Percentiles rank a stretch among this genome's conserved stretches.
phyloP scores from a whole-genome alignment of 2,113 vertebrate genomes.

The Anolis sagrei region DNA sequence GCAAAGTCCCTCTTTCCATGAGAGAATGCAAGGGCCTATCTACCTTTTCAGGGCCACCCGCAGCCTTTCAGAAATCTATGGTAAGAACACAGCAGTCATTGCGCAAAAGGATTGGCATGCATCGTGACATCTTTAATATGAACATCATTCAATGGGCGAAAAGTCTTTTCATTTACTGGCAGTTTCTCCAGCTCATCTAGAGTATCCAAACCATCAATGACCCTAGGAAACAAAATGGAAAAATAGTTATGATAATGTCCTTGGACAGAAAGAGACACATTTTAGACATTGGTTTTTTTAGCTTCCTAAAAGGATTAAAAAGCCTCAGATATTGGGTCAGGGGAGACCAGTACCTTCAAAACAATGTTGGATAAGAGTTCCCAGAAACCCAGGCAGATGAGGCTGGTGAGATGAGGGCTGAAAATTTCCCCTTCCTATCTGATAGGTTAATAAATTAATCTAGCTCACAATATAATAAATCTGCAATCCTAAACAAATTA shows the following conservation, averaged over 20 bases:
- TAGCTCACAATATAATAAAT: not conserved
- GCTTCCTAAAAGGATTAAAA: not conserved
- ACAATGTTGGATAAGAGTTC: not conserved
- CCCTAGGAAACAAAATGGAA: slow-evolving; percentile 75
- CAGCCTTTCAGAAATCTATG: slow-evolving; percentile 21
- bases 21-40: slow-evolving; percentile 9
- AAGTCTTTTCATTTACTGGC: slow-evolving; percentile 95
- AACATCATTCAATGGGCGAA: slow-evolving; percentile 91
- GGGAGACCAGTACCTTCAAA: not conserved
- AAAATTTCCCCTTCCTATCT: not conserved
- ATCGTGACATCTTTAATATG: slow-evolving; percentile 93
- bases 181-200: slow-evolving; percentile 97
- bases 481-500: not conserved
- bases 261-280: slow-evolving; percentile 18
- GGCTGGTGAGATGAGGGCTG: too few species aligned
- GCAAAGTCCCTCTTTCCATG: slow-evolving; percentile 15
- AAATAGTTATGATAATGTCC: slow-evolving; percentile 21
- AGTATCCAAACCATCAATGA: slow-evolving; percentile 95
- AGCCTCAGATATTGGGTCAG: too few species aligned
- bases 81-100: slow-evolving; percentile 65
- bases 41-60: slow-evolving; percentile 1
- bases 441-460: too few species aligned
- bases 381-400: too few species aligned
- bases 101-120: slow-evolving; percentile 96
- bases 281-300: not conserved